These are phyloP conservation scores for Mesocentrotus franciscanus DNA, from an alignment of 53 echinoderm and acorn worm genomes.

Conservation along the genomic window DNA sequence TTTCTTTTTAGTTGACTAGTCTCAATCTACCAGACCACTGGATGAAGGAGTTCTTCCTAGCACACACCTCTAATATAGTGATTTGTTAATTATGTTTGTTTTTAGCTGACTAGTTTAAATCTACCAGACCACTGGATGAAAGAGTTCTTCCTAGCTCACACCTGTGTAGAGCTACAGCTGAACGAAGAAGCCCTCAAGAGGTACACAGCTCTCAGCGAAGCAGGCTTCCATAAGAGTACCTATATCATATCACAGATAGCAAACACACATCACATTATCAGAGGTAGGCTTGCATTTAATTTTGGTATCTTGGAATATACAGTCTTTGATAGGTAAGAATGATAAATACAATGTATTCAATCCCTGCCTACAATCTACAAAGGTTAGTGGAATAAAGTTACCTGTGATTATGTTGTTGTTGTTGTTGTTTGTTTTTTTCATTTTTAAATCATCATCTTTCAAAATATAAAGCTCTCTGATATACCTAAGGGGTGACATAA, in stretches of 20 bases:
- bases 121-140: conserved; percentile 96
- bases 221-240: conserved; percentile 86
- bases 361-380: too few species aligned
- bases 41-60: conserved; percentile 95
- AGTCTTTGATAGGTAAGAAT: too few species aligned
- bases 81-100: not conserved
- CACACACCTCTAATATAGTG: conserved; percentile 65
- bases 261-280: conserved; percentile 82
- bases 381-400: too few species aligned
- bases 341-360: too few species aligned
- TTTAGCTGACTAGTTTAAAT: conserved; percentile 81
- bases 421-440: too few species aligned
- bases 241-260: conserved; percentile 97
- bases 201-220: conserved; percentile 86
- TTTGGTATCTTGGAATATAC: not conserved
- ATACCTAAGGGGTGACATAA: not conserved
- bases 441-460: too few species aligned
- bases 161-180: conserved; percentile 88
- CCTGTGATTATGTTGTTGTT: too few species aligned
- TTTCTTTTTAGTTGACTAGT: conserved; percentile 81
- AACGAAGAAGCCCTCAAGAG: conserved; percentile 96
- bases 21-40: conserved; percentile 84
- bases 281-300: conserved; percentile 74
- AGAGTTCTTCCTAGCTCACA: conserved; percentile 89
- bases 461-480: not conserved